phyloP scores from a whole-genome alignment of 2,888 invertebrate species.

The Archips xylosteana region DNA sequence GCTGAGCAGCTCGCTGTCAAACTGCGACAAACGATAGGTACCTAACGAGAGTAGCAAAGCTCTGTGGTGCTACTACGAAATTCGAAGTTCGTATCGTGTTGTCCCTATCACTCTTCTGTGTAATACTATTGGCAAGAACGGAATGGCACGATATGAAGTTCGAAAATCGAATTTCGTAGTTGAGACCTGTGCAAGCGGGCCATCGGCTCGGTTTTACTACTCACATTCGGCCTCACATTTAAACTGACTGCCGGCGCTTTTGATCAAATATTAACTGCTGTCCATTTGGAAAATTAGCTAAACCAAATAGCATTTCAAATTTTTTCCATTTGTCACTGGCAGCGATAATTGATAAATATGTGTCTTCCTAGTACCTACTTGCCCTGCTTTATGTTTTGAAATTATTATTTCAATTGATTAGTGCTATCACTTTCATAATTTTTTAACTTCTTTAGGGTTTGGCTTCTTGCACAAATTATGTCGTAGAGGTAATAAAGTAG shows the following conservation, averaged over 20 bases:
- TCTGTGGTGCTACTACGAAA: background rate
- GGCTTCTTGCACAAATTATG: too few relatives aligned
- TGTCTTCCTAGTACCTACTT: background rate
- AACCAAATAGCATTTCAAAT: constrained; percentile 21
- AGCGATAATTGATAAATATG: background rate
- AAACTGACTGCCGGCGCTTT: background rate
- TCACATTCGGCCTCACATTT: background rate
- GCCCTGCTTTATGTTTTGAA: too few relatives aligned
- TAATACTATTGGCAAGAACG: too few relatives aligned
- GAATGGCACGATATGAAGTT: too few relatives aligned
- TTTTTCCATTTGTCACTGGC: background rate
- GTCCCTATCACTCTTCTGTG: too few relatives aligned
- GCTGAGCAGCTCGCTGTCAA: background rate
- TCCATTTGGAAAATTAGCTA: constrained; percentile 38
- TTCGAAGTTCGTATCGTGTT: too few relatives aligned
- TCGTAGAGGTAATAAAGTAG: too few relatives aligned
- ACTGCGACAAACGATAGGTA: background rate
- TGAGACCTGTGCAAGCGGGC: background rate
- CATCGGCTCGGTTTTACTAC: background rate
- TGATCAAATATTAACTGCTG: constrained; percentile 39
- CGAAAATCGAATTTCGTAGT: too few relatives aligned
- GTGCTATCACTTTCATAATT: too few relatives aligned
- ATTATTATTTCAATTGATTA: too few relatives aligned
- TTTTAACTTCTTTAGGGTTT: too few relatives aligned
- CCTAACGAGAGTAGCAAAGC: background rate